phyloP scores from a whole-genome alignment of 1,140 invertebrate species.

The Pseudoatta argentina region DNA sequence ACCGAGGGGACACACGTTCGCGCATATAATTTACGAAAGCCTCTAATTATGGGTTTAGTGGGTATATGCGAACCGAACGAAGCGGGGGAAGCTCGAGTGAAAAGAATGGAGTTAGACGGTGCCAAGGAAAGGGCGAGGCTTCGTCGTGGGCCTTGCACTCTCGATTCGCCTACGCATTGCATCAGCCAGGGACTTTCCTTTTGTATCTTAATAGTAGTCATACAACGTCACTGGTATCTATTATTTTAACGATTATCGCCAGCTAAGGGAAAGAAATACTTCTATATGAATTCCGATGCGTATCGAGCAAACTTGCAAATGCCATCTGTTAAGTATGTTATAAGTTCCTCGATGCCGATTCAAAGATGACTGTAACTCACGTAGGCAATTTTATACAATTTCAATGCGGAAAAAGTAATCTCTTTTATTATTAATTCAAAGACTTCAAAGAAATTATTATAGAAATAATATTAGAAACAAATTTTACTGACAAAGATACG shows the following conservation, averaged over 20 bases:
- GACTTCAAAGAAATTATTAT: background rate
- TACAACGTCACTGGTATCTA: slow-evolving; percentile 22
- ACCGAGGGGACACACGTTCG: slow-evolving; percentile 86
- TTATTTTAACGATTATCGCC: slow-evolving; percentile 34
- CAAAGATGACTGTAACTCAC: background rate
- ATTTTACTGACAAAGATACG: background rate
- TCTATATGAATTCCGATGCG: slow-evolving; percentile 8
- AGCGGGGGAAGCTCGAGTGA: slow-evolving; percentile 70
- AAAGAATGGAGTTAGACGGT: slow-evolving; percentile 75
- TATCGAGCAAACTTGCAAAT: background rate
- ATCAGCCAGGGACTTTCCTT: slow-evolving; percentile 72
- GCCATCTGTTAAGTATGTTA: background rate
- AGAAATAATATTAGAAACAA: background rate
- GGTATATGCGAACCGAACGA: slow-evolving; percentile 69
- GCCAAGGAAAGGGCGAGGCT: slow-evolving; percentile 83
- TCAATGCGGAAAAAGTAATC: background rate
- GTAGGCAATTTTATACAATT: background rate
- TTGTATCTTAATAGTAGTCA: slow-evolving; percentile 77
- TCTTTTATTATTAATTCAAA: background rate
- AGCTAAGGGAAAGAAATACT: background rate
- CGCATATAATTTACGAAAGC: slow-evolving; percentile 86
- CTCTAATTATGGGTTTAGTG: slow-evolving; percentile 86
- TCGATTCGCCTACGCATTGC: slow-evolving; percentile 84
- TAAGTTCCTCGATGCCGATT: slow-evolving; percentile 28
- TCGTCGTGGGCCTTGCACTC: slow-evolving; percentile 74